These are phyloP conservation scores for Entomobrya proxima DNA, from an alignment of 2,888 invertebrate species.

Conservation along the genomic window DNA sequence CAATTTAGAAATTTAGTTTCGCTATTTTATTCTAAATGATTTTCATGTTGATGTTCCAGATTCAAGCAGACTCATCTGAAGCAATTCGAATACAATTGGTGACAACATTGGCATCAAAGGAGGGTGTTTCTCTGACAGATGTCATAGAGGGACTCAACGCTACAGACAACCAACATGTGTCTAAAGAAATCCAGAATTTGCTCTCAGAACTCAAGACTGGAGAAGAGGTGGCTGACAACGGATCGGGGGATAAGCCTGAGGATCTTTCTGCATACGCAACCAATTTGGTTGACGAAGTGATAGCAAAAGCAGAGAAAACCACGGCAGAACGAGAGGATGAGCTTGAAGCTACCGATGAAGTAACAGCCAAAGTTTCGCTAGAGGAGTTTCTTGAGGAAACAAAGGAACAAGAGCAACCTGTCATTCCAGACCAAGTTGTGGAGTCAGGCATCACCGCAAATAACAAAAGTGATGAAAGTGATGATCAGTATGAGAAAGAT, in stretches of 20 bases:
- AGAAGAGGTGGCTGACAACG: conserved; percentile 12
- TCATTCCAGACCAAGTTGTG: not conserved
- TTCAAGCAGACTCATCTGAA: conserved; percentile 9
- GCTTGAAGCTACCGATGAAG: not conserved
- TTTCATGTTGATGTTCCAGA: not conserved
- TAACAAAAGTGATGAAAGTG: not conserved
- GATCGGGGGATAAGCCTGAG: conserved; percentile 33
- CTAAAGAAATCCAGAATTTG: conserved; percentile 37
- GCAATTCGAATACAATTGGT: conserved; percentile 28
- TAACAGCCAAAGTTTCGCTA: too few species aligned
- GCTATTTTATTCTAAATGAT: not conserved
- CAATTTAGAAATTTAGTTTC: not conserved
- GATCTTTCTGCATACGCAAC: conserved; percentile 33
- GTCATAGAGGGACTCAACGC: conserved; percentile 44
- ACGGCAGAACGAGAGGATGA: not conserved
- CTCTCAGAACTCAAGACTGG: not conserved
- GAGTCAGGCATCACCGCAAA: not conserved
- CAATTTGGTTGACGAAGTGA: conserved; percentile 51
- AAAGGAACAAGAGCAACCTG: too few species aligned
- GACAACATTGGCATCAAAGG: conserved; percentile 21
- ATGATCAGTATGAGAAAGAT: not conserved
- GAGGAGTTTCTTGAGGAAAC: too few species aligned
- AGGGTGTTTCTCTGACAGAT: conserved; percentile 5
- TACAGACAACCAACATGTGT: conserved; percentile 43
- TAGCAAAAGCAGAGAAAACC: conserved; percentile 52